A percentile compares a stretch with the other conserved stretches of the same genome.
phyloP scores from a whole-genome alignment of 1,140 invertebrate species.

The Acyrthosiphon pisum region DNA sequence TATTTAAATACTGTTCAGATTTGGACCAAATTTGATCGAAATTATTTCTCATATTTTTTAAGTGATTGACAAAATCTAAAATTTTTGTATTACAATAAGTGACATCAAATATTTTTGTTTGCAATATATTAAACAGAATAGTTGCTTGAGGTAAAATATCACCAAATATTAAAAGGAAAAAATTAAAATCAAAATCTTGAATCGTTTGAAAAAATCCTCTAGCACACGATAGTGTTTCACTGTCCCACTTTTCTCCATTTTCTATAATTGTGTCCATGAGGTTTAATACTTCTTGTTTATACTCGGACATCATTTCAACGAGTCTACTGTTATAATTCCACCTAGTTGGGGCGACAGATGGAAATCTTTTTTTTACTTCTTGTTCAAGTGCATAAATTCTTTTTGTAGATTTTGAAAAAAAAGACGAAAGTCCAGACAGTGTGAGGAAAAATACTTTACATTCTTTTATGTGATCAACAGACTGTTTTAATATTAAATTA shows the following conservation, averaged over 20 bases:
- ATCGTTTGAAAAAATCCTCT: conserved; percentile 20
- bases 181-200: conserved; percentile 42
- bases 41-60: conserved; percentile 30
- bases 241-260: conserved; percentile 50
- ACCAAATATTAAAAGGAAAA: conserved; percentile 39
- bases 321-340: conserved; percentile 57
- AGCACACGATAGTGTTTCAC: conserved; percentile 45
- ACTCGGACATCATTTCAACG: conserved; percentile 26
- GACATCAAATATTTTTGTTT: too few relatives aligned
- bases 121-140: too few relatives aligned
- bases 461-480: conserved; percentile 56
- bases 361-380: conserved; percentile 56
- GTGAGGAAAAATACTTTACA: conserved; percentile 58
- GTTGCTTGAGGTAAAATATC: background rate
- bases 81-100: background rate
- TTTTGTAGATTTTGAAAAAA: conserved; percentile 59
- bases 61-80: background rate
- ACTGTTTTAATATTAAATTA: conserved; percentile 60
- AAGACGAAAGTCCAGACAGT: conserved; percentile 54
- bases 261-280: conserved; percentile 34
- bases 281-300: conserved; percentile 39
- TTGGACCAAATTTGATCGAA: conserved; percentile 1
- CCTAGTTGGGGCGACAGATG: conserved; percentile 53
- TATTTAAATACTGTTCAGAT: conserved; percentile 21
- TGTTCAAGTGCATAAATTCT: conserved; percentile 49